Conservation (phyloP, 2,113 vertebrate species). For the Atlantisia rogersi region DNA sequence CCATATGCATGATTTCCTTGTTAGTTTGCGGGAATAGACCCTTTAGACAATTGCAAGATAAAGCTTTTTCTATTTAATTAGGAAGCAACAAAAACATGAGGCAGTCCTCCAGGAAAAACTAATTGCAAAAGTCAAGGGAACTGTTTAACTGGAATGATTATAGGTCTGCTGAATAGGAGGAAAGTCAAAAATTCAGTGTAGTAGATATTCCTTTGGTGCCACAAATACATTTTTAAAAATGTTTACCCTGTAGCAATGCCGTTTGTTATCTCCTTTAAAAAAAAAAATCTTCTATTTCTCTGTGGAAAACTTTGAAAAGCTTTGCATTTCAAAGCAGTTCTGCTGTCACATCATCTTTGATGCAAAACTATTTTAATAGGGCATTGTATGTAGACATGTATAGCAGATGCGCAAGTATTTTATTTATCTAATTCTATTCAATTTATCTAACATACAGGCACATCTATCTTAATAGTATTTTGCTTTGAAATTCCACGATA, state of each 20-base stretch:
- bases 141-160: background rate
- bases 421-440: background rate
- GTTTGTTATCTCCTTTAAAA: background rate
- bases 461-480: background rate
- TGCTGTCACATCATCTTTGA: background rate
- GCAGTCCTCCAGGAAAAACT: conserved; percentile 14
- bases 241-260: background rate
- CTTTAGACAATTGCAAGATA: conserved; percentile 4
- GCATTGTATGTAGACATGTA: background rate
- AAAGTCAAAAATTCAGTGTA: background rate
- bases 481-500: background rate
- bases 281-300: background rate
- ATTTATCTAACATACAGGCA: background rate
- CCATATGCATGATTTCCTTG: background rate
- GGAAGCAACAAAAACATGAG: background rate
- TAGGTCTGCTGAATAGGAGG: background rate
- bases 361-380: background rate
- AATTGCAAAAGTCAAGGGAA: conserved; percentile 9
- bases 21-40: background rate
- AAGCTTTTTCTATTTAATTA: conserved; percentile 18
- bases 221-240: background rate
- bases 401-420: background rate
- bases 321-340: background rate
- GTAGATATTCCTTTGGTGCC: background rate
- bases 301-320: background rate